A percentile compares a stretch with the other conserved stretches of the same genome.
Conservation (phyloP, 2,797 vertebrate species). For the Ara ararauna region DNA sequence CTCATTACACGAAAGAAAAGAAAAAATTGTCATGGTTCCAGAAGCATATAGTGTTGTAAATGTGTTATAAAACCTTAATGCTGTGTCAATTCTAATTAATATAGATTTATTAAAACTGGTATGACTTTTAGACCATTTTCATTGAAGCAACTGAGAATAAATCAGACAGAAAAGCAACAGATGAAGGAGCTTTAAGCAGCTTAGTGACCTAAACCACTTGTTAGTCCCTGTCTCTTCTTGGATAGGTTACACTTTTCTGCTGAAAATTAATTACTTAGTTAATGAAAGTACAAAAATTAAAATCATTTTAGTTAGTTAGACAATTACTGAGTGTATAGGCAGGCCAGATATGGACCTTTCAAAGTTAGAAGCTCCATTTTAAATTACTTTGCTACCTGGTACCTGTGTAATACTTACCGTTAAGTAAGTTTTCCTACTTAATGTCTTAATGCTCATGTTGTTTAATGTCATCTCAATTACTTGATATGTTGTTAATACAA, state of each 20-base stretch:
- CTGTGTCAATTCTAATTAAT: constrained; percentile 47
- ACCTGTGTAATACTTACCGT: neutral
- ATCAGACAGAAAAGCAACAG: constrained; percentile 32
- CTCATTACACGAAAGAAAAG: constrained; percentile 28
- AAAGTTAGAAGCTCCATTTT: constrained; percentile 2
- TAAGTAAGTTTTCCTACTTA: neutral
- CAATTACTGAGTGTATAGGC: neutral
- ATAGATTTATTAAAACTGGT: constrained; percentile 11
- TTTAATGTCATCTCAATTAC: neutral
- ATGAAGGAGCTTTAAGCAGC: constrained; percentile 43
- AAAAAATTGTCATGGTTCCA: constrained; percentile 31
- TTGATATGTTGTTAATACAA: neutral
- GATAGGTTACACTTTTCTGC: neutral
- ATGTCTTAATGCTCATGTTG: neutral
- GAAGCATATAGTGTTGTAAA: constrained; percentile 18
- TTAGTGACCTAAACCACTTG: constrained; percentile 8
- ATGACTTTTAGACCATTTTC: constrained; percentile 38
- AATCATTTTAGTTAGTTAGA: neutral
- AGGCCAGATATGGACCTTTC: neutral
- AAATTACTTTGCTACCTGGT: neutral
- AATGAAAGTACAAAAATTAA: neutral
- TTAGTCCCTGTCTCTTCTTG: constrained; percentile 5
- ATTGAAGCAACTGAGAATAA: constrained; percentile 48
- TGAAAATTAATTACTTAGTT: constrained; percentile 4
- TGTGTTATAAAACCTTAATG: constrained; percentile 30